These are phyloP conservation scores for Bilobella aurantiaca DNA, from an alignment of 1,140 invertebrate species.

Conservation along the genomic window DNA sequence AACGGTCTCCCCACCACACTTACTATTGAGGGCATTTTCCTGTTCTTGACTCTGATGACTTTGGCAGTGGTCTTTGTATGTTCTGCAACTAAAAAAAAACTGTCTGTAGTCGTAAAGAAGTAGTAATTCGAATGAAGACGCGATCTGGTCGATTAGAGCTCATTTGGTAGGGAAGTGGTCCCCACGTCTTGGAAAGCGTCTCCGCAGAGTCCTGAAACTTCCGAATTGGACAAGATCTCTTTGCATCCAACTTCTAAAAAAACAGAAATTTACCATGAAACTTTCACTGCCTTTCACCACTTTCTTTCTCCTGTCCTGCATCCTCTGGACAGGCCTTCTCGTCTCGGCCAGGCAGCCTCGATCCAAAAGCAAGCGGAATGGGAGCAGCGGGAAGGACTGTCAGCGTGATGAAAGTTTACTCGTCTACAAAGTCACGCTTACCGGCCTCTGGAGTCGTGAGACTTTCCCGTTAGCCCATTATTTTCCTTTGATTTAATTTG, in stretches of 20 bases:
- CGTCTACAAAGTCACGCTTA: slow-evolving; percentile 70
- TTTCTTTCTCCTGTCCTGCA: neutral
- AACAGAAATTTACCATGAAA: too few species aligned
- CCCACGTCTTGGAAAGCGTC: too few species aligned
- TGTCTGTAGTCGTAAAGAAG: too few species aligned
- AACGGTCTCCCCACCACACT: neutral
- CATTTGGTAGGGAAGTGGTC: too few species aligned
- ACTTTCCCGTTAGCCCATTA: slow-evolving; percentile 64
- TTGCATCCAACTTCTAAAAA: too few species aligned
- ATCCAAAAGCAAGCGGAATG: neutral
- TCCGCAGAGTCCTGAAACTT: too few species aligned
- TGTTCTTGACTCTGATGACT: slow-evolving; percentile 8
- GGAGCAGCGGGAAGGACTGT: neutral
- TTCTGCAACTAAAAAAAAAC: too few species aligned
- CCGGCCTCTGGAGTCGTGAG: slow-evolving; percentile 82
- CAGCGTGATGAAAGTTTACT: slow-evolving; percentile 50
- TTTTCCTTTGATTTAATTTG: neutral
- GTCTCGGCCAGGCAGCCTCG: neutral
- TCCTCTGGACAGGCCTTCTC: neutral
- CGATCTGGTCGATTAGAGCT: too few species aligned
- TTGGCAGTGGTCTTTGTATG: slow-evolving; percentile 9
- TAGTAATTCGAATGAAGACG: too few species aligned
- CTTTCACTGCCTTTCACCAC: neutral
- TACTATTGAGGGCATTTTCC: slow-evolving; percentile 4
- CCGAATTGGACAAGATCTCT: too few species aligned